Percentiles rank a stretch among this genome's conserved stretches.
phyloP scores from a whole-genome alignment of 2,113 vertebrate species.

The Glaucomys volans region DNA sequence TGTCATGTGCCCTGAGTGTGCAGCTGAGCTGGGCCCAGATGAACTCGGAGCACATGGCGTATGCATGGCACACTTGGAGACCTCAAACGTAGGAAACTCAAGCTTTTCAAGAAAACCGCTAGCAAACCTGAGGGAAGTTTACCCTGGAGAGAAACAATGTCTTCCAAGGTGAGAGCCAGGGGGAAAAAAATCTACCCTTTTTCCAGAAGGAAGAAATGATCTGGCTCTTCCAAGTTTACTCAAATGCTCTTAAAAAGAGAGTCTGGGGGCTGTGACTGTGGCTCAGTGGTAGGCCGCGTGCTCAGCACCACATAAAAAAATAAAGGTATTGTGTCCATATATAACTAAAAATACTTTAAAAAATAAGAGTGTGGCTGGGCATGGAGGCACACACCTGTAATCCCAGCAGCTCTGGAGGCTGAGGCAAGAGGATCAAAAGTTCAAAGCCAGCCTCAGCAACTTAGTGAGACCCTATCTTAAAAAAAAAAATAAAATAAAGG shows the following conservation, averaged over 20 bases:
- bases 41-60: fast-evolving
- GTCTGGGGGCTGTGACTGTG: neutral
- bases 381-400: neutral
- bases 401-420: neutral
- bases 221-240: neutral
- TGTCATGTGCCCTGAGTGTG: neutral
- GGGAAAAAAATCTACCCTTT: neutral
- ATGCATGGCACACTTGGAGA: neutral
- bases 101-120: neutral
- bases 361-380: too few relatives aligned
- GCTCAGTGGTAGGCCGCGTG: too few relatives aligned
- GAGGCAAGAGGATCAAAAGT: neutral
- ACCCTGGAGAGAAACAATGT: neutral
- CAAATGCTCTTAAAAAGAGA: neutral
- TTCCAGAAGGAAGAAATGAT: neutral
- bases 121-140: neutral
- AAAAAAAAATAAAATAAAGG: neutral
- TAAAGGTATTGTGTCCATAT: too few relatives aligned
- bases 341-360: too few relatives aligned
- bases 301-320: too few relatives aligned
- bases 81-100: neutral
- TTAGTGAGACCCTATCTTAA: neutral
- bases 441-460: neutral
- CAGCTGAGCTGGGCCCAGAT: too few relatives aligned
- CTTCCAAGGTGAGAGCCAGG: neutral